These are phyloP conservation scores for Peromyscus maniculatus DNA, from an alignment of 2,113 vertebrate genomes.

Conservation along the genomic window DNA sequence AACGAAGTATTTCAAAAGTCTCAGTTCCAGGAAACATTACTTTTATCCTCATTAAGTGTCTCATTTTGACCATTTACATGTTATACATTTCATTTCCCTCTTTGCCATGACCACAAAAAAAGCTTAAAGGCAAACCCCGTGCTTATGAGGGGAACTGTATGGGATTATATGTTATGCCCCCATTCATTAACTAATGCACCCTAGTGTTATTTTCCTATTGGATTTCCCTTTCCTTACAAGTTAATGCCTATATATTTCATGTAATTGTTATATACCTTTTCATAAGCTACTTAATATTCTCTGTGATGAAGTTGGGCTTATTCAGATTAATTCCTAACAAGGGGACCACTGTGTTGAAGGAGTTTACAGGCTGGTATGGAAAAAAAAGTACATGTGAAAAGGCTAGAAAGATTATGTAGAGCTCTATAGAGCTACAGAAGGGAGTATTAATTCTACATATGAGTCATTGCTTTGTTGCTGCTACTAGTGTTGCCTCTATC, in stretches of 20 bases:
- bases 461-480: background rate
- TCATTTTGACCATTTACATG: background rate
- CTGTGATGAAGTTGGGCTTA: background rate
- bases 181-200: background rate
- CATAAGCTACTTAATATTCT: background rate
- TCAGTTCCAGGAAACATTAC: background rate
- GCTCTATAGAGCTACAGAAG: background rate
- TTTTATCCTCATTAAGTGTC: background rate
- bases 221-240: constrained; percentile 11
- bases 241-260: background rate
- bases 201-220: background rate
- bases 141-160: background rate
- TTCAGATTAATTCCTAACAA: constrained; percentile 3
- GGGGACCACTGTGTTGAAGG: background rate
- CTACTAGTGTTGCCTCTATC: background rate
- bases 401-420: background rate
- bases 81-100: background rate
- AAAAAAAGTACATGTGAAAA: background rate
- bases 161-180: background rate
- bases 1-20: background rate
- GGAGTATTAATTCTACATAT: background rate
- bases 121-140: background rate
- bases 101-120: background rate
- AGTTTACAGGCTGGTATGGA: background rate
- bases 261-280: background rate